These are phyloP conservation scores for Apotomis capreana DNA, from an alignment of 2,888 invertebrate species.

Conservation along the genomic window DNA sequence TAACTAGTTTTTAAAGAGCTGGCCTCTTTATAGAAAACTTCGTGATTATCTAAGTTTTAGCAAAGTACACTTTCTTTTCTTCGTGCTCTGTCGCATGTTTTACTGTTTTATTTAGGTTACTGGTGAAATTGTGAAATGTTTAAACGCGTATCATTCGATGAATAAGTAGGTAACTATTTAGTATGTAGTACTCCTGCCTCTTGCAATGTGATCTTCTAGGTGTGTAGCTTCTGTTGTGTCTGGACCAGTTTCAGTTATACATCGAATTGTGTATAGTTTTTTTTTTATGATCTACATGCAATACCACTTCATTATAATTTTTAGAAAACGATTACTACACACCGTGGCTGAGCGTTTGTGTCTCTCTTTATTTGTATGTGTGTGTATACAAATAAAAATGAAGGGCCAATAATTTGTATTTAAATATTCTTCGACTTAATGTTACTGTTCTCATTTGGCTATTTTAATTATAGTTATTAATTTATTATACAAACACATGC, in stretches of 20 bases:
- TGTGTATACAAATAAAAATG: too few relatives aligned
- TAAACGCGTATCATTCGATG: constrained; percentile 2
- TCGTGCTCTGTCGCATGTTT: not conserved
- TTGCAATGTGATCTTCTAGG: constrained; percentile 79
- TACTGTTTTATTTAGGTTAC: not conserved
- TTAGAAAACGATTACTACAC: too few relatives aligned
- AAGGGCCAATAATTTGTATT: too few relatives aligned
- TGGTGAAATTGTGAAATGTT: not conserved
- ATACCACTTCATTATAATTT: not conserved
- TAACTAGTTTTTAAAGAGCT: constrained; percentile 50
- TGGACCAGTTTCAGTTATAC: constrained; percentile 53
- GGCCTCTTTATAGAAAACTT: constrained; percentile 51
- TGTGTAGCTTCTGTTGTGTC: constrained; percentile 56
- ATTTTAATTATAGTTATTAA: too few relatives aligned
- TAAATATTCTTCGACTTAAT: too few relatives aligned
- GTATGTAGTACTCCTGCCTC: constrained; percentile 63
- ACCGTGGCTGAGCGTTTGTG: too few relatives aligned
- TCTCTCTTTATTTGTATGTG: too few relatives aligned
- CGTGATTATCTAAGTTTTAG: not conserved
- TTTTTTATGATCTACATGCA: not conserved
- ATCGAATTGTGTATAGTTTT: constrained; percentile 17
- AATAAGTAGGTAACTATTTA: constrained; percentile 26
- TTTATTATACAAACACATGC: too few relatives aligned
- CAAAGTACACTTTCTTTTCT: not conserved
- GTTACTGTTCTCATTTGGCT: too few relatives aligned